phyloP scores from a whole-genome alignment of 2,888 invertebrate genomes.

The Rotaria socialis region DNA sequence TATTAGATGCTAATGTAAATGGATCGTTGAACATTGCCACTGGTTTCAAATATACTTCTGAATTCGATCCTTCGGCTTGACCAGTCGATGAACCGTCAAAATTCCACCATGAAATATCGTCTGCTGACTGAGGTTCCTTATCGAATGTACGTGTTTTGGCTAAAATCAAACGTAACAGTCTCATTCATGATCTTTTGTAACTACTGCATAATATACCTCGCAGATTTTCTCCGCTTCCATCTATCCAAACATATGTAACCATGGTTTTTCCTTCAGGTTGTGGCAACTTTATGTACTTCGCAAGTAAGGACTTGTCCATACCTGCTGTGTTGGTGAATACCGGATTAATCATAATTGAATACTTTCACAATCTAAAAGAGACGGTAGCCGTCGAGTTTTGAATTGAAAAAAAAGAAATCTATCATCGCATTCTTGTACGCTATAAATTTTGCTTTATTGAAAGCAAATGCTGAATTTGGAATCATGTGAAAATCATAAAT shows the following conservation, averaged over 20 bases:
- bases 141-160: conserved; percentile 43
- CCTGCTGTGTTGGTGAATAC: not conserved
- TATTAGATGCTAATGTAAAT: conserved; percentile 50
- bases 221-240: conserved; percentile 55
- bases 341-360: too few species aligned
- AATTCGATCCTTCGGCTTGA: conserved; percentile 44
- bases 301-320: conserved; percentile 11
- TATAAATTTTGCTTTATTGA: too few species aligned
- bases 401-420: too few species aligned
- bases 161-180: too few species aligned
- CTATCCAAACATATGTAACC: conserved; percentile 57
- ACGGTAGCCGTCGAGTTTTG: too few species aligned
- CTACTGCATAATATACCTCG: conserved; percentile 44
- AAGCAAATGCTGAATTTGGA: too few species aligned
- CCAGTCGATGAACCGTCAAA: conserved; percentile 43
- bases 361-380: too few species aligned
- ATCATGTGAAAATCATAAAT: too few species aligned
- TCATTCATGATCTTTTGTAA: too few species aligned
- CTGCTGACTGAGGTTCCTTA: conserved; percentile 46
- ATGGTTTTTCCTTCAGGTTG: conserved; percentile 33
- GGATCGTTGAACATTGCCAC: conserved; percentile 48
- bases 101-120: conserved; percentile 42
- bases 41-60: conserved; percentile 44
- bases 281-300: conserved; percentile 34
- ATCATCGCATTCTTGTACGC: too few species aligned